Evolutionary conservation across 2,888 invertebrate species (phyloP).

Genomic region (Dendrolimus houi): DNA sequence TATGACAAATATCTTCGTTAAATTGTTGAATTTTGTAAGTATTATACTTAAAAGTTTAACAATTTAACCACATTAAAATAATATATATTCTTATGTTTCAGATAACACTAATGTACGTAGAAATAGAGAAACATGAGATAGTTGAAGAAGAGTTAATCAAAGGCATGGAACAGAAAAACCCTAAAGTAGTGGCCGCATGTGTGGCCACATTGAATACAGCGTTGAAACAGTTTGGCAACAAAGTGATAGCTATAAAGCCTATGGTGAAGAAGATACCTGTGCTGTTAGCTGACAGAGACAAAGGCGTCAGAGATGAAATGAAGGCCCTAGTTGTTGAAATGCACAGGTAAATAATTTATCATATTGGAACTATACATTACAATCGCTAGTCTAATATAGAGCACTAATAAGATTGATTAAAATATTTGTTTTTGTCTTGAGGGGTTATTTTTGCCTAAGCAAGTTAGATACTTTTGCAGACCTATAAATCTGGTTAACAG

Average conservation of each 20-base stretch:
- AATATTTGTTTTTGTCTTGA: too few relatives aligned
- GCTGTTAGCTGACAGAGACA: constrained; percentile 93
- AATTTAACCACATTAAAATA: neutral
- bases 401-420: too few relatives aligned
- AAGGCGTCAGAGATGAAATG: constrained; percentile 93
- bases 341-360: constrained; percentile 77
- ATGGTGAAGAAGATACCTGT: constrained; percentile 91
- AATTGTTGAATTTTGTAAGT: too few relatives aligned
- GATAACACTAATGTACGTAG: constrained; percentile 94
- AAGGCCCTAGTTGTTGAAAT: constrained; percentile 94
- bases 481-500: too few relatives aligned
- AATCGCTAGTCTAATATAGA: too few relatives aligned
- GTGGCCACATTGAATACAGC: constrained; percentile 84
- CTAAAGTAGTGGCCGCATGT: constrained; percentile 94
- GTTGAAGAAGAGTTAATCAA: constrained; percentile 94
- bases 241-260: constrained; percentile 91
- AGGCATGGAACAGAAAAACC: constrained; percentile 96
- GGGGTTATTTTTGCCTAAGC: too few relatives aligned
- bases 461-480: too few relatives aligned
- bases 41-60: too few relatives aligned
- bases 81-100: constrained; percentile 49
- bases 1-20: too few relatives aligned
- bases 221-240: constrained; percentile 93
- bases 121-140: constrained; percentile 95
- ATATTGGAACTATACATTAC: too few relatives aligned